Base-by-base conservation (phyloP, 2,797 vertebrate species). In the Etheostoma perlongum region DNA sequence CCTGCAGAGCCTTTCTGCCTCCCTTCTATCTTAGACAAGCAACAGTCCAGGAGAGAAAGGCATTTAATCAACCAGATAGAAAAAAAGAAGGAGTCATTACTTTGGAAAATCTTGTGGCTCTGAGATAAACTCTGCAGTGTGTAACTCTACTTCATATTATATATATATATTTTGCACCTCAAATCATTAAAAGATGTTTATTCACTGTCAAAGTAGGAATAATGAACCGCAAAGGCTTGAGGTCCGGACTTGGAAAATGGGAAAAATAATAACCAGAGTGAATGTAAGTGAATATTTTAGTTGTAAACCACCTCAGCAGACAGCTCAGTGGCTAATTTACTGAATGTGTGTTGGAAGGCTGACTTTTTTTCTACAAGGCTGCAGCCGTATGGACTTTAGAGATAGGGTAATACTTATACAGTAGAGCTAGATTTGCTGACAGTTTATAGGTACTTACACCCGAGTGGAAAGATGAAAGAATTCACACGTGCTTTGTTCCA, bases 61-160 rank as follows among this genome's bases (percentile, higher is more conserved):
- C 30, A 58, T 76, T 76, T 49, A 77, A 89, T 83, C 69, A 53
- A 8, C 42, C 44, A 13, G 63, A 78, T 62, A 42, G 11, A 16
- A 72, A 72, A 60, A 30, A 48, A 62, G 73, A 65, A 51, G 13
- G 40, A 81, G 55, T 76, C 62, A 73, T 79, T 85, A 67, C 44
- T 72, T 63, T 15, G 5, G 67, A 72, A 86, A 72, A 69, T 55
- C 82, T 90, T 90, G 89, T 19, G 53, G 62, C 75, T 66, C 71
- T 6, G 70, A 79, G 86, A 90, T 89, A 89, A 90, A 86, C 81
- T 71, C 51, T 59, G 33, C 49, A 40, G 46, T 19, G 46, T 15
- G 16, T 12, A 47, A 42, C 55, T 79, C 53, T 4, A 40, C 53
- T 77, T 79, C 54, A 60, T 65, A 74, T 76, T 59, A 77, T 67